Evolutionary conservation across 2,888 invertebrate species (phyloP).

Genomic region (Lepidocyrtoides sp.): DNA sequence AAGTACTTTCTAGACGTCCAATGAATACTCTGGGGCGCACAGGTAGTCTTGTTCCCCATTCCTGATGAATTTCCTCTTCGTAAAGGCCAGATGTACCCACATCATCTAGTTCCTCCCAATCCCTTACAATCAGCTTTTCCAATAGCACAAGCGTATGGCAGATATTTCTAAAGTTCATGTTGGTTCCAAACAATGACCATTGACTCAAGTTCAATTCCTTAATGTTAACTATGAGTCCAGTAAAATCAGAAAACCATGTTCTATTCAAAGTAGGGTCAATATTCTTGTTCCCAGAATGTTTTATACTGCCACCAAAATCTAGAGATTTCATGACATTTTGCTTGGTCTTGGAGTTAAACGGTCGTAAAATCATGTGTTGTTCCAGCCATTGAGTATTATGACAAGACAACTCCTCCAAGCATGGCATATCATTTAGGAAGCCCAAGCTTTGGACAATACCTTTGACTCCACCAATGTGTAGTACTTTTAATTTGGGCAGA

Average conservation of each 20-base stretch:
- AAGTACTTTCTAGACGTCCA: constrained; percentile 70
- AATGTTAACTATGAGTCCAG: constrained; percentile 65
- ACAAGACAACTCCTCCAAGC: constrained; percentile 79
- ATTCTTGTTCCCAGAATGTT: constrained; percentile 68
- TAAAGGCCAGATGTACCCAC: constrained; percentile 80
- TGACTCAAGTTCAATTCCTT: constrained; percentile 77
- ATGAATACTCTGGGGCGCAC: constrained; percentile 55
- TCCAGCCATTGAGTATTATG: constrained; percentile 82
- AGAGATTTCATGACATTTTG: constrained; percentile 45
- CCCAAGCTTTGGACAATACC: constrained; percentile 71
- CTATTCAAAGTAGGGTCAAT: constrained; percentile 73
- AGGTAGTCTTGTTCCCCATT: constrained; percentile 52
- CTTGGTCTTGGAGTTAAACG: constrained; percentile 64
- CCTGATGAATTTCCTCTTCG: constrained; percentile 77
- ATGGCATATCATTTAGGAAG: constrained; percentile 75
- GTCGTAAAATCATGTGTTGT: constrained; percentile 73
- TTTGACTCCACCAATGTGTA: constrained; percentile 81
- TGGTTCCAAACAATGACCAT: constrained; percentile 82
- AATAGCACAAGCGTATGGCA: constrained; percentile 74
- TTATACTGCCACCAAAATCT: constrained; percentile 71
- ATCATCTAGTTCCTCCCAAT: constrained; percentile 82
- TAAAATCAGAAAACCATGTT: constrained; percentile 80
- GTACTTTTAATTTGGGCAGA: constrained; percentile 73
- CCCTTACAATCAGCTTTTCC: constrained; percentile 77
- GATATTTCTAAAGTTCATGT: constrained; percentile 81